Evolutionary conservation across 2,113 vertebrate species (phyloP).

Genomic region (Accipiter cooperii): DNA sequence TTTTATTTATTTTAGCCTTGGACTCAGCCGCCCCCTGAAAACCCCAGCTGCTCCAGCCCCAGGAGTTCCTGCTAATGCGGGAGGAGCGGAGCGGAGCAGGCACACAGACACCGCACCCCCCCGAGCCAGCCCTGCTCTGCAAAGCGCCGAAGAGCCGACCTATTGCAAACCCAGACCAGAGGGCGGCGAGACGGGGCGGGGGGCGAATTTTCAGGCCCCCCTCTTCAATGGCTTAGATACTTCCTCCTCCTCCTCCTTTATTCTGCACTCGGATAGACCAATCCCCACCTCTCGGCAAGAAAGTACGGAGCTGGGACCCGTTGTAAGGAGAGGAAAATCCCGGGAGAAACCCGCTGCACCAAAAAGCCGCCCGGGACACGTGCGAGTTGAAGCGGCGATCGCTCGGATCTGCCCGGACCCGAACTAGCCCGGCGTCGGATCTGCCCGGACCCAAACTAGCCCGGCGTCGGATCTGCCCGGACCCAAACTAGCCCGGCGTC

Average conservation of each 20-base stretch:
- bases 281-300: neutral
- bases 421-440: neutral
- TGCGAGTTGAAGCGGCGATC: neutral
- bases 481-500: neutral
- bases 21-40: neutral
- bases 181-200: neutral
- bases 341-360: neutral
- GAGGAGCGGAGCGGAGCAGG: neutral
- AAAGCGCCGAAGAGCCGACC: neutral
- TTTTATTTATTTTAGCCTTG: slow-evolving; percentile 18
- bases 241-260: slow-evolving; percentile 40
- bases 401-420: neutral
- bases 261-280: neutral
- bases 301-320: neutral
- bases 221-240: slow-evolving; percentile 13
- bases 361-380: neutral
- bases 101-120: neutral
- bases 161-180: neutral
- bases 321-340: neutral
- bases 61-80: neutral
- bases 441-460: fast-evolving
- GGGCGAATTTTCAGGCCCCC: neutral
- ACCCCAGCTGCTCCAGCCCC: slow-evolving; percentile 18
- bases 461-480: neutral
- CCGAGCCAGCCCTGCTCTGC: neutral